A percentile compares a stretch with the other conserved stretches of the same genome.
Conservation (phyloP, 2,113 vertebrate genomes). For the Pygoscelis adeliae region DNA sequence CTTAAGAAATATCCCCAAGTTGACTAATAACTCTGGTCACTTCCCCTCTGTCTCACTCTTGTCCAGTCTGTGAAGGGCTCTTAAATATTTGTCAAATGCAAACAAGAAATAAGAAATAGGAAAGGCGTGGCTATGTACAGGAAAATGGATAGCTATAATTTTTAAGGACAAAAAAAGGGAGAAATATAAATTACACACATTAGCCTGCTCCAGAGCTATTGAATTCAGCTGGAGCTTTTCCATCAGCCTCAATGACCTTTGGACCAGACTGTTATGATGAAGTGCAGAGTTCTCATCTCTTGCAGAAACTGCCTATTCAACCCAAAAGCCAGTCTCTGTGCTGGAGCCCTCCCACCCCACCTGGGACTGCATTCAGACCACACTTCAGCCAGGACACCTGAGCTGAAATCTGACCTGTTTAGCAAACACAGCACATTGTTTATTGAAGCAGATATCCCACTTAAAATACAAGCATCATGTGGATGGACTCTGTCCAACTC, state of each 20-base stretch:
- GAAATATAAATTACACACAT: background rate
- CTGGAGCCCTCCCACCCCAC: background rate
- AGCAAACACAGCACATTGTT: background rate
- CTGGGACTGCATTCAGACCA: background rate
- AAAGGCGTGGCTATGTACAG: background rate
- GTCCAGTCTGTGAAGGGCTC: background rate
- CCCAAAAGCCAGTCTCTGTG: background rate
- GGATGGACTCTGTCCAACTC: background rate
- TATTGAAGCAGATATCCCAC: background rate
- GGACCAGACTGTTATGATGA: background rate
- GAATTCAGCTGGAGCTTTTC: background rate
- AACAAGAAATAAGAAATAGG: background rate
- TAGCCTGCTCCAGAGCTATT: background rate
- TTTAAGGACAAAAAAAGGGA: background rate
- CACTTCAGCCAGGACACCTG: background rate
- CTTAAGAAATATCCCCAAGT: background rate
- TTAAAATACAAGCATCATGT: slow-evolving; percentile 8
- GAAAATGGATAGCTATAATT: background rate
- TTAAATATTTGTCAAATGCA: background rate
- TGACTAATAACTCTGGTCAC: background rate
- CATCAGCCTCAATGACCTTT: background rate
- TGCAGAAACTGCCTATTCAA: background rate
- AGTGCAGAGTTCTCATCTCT: background rate
- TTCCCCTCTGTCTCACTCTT: background rate
- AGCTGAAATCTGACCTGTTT: background rate